Conservation (phyloP, 1,140 invertebrate genomes). For the Saccostrea cuccullata region DNA sequence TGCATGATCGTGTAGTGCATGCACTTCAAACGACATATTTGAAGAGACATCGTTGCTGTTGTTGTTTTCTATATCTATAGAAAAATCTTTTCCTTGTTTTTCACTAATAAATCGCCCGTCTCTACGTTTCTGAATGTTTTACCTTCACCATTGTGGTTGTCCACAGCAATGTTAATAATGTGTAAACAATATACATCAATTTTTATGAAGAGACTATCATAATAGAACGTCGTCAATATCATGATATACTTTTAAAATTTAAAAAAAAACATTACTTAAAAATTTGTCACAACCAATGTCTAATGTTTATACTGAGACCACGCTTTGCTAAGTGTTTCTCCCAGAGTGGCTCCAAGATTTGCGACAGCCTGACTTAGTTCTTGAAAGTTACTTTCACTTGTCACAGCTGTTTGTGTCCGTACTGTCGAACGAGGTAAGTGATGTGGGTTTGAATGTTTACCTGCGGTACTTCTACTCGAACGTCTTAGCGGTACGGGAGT, state of each 20-base stretch:
- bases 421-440: conserved; percentile 16
- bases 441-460: conserved; percentile 36
- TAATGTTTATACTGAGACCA: not conserved
- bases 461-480: too few species aligned
- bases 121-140: too few species aligned
- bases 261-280: too few species aligned
- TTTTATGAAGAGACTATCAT: too few species aligned
- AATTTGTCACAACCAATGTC: not conserved
- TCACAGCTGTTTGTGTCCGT: too few species aligned
- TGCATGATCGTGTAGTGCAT: not conserved
- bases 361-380: not conserved
- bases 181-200: too few species aligned
- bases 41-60: not conserved
- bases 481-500: too few species aligned
- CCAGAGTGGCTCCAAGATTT: not conserved
- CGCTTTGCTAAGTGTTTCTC: not conserved
- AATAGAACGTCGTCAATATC: too few species aligned
- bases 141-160: too few species aligned
- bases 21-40: not conserved
- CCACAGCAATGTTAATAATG: too few species aligned
- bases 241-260: too few species aligned
- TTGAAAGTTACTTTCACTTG: too few species aligned
- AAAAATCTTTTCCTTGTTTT: not conserved
- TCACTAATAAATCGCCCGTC: not conserved
- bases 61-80: not conserved